Conservation (phyloP, 2,888 invertebrate genomes). For the Aelia acuminata region DNA sequence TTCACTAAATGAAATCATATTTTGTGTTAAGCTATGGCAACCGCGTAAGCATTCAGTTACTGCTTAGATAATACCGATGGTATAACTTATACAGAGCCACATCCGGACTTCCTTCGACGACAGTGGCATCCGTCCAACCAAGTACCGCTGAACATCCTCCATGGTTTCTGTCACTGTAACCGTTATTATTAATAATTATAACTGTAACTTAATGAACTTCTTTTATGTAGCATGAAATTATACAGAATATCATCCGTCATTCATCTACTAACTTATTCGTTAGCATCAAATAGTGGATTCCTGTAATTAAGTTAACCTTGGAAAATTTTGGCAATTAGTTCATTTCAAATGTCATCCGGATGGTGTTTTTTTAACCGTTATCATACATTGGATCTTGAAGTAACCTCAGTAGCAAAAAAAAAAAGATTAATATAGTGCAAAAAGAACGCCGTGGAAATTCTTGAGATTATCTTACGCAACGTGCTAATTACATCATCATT, state of each 20-base stretch:
- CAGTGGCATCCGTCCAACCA: slow-evolving; percentile 17
- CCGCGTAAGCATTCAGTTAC: background rate
- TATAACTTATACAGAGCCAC: background rate
- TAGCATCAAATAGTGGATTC: too few relatives aligned
- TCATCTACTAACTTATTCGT: background rate
- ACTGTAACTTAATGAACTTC: background rate
- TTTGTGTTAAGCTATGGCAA: too few relatives aligned
- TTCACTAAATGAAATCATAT: too few relatives aligned
- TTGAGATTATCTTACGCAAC: background rate
- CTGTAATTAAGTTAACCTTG: too few relatives aligned
- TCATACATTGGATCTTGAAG: too few relatives aligned
- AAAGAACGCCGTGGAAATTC: too few relatives aligned
- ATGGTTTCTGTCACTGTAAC: background rate
- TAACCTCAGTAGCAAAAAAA: too few relatives aligned
- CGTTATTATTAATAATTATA: background rate
- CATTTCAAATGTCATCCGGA: too few relatives aligned
- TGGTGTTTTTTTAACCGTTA: too few relatives aligned
- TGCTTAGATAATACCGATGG: background rate
- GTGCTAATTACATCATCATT: background rate
- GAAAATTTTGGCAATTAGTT: too few relatives aligned
- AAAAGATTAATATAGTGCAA: too few relatives aligned
- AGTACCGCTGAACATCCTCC: background rate
- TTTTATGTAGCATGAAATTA: background rate
- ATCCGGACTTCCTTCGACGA: background rate
- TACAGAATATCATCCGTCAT: background rate